Base-by-base conservation (phyloP, 2,797 vertebrate species). In the Tympanoctomys barrerae region DNA sequence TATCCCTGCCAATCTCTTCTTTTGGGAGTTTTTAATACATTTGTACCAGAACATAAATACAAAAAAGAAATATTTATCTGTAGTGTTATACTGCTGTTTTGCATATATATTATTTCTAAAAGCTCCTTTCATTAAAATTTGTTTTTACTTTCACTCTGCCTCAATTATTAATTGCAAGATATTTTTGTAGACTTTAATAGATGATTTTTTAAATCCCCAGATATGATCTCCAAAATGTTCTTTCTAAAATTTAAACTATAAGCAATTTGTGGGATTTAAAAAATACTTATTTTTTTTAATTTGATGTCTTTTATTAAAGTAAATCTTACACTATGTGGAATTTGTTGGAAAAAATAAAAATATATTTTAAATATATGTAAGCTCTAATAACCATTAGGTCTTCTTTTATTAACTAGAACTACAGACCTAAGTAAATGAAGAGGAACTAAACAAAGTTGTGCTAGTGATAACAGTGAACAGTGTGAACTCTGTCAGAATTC, bases 101-200 rank as follows among this genome's bases (percentile, higher is more conserved):
- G 19, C 39, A 6, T 28, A 13, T 39, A 46, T 68, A 26, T 78
- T 61, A 0, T 77, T 92, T 90, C 36, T 78, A 86, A 87, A 96
- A 85, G 33, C 49, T 46, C 70, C 26, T 81, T 90, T 36, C 10
- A n/a, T 54, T 89, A 90, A 94, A 92, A 90, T 70, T 94, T 89
- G 14, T 71, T 90, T 90, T 90, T 59, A 64, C 80, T 46, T 77
- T 46, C 22, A 8, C 42, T 77, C 42, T 49, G 24, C 39, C 26
- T 24, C 42, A 46, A 16, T 77, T 77, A 77, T 28, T 77, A 49
- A 49, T 79, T 90, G 7, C 62, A 82, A 66, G 54, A 31, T 54
- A 83, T 93, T 89, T 92, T 81, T 80, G 3, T 78, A 84, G 84
- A 18, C 83, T 89, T 91, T 87, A 49, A 21, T 22, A 57, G 61